Evolutionary conservation across 2,888 invertebrate species (phyloP), one percentile per base, ranked within the genome.

Genomic region (Nymphalis c-album): DNA sequence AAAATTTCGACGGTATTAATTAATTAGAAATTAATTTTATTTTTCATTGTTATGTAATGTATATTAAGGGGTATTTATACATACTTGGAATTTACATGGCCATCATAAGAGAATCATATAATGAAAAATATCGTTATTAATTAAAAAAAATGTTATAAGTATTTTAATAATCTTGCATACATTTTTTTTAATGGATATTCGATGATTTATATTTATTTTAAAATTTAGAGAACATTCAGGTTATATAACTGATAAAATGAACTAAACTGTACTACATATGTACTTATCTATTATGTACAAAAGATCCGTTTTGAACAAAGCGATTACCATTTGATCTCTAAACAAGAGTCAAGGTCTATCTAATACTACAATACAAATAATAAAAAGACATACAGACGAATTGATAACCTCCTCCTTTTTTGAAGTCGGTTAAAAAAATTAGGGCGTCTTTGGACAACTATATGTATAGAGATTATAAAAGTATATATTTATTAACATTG

Each of bases 401-500:
- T n/a, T n/a, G n/a, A n/a, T n/a, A n/a, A n/a, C n/a, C n/a, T n/a
- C n/a, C n/a, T n/a, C n/a, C n/a, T n/a, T n/a, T n/a, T n/a, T n/a
- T n/a, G n/a, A n/a, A n/a, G n/a, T n/a, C n/a, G n/a, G n/a, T n/a
- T n/a, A n/a, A n/a, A n/a, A n/a, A 47, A 48, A 60, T 61, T 57
- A 22, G 57, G 17, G 22, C 60, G 50, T 55, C 22, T 18, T 45
- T 20, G 16, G 31, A 60, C 47, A 60, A 68, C 10, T 13, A 40
- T n/a, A n/a, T n/a, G n/a, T 50, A 53, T 64, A 53, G 35, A 61
- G 58, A 65, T 64, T 67, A 66, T 63, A 16, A n/a, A 40, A 22
- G 46, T 68, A 61, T 67, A 71, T 64, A 20, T 61, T 66, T 63
- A 74, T 76, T 78, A 76, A 76, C 77, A 80, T 79, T 80, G 77